Base-by-base conservation (phyloP, 2,113 vertebrate species). In the Notarius quadriscutis region DNA sequence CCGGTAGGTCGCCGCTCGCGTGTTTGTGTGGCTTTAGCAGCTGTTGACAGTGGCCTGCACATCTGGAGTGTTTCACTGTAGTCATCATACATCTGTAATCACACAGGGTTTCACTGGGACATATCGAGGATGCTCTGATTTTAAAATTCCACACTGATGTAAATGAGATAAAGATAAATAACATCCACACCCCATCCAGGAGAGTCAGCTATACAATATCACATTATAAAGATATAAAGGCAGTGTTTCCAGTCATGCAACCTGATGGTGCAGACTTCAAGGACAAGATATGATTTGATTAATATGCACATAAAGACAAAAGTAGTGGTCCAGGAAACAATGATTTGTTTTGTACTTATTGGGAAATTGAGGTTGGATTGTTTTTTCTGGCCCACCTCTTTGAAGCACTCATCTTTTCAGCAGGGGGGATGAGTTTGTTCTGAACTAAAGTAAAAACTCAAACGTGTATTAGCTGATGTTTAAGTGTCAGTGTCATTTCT, bases 1-100 rank as follows among this genome's bases (percentile, higher is more conserved):
- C 88, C 91, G 92, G 95, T 95, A 83, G 41, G 77, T 92, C 75
- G 3, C 7, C 53, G 58, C 7, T 71, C 58, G 27, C 51, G 17
- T 12, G 74, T 27, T 41, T 9, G 7, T 20, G 1, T 17, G 2
- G 1, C 41, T 48, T 12, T 34, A 75, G 83, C 69, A 62, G 57
- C 12, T 0, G 84, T 58, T 18, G 10, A n/a, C 50, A 4, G 34
- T 34, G 0, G 55, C 2, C 75, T 8, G 7, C 2, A 78, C 22
- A 74, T 8, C 17, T 48, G 4, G 7, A 20, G 41, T 6, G 5
- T 7, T 69, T 25, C 0, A 30, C 0, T 34, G 6, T n/a, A 30
- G 5, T 30, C 27, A 15, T 34, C 34, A 69, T 34, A 17, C 12
- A 69, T 11, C 5, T 30, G 15, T 27, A 27, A 27, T 25, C 11